phyloP scores from a whole-genome alignment of 2,888 invertebrate genomes.

The Protophormia terraenovae region DNA sequence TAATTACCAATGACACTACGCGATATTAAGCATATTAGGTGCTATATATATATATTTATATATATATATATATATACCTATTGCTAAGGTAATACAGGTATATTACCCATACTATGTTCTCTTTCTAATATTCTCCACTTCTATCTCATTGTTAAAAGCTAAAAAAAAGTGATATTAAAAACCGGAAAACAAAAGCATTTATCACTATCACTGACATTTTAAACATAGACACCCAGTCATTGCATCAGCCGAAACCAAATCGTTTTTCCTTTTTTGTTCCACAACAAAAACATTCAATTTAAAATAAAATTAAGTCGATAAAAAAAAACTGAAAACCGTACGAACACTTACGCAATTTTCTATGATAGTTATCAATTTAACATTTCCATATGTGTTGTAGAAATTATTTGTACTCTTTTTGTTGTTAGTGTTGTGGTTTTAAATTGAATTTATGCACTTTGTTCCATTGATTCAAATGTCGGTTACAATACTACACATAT shows the following conservation, averaged over 20 bases:
- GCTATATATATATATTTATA: too few relatives aligned
- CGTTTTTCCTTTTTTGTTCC: conserved; percentile 39
- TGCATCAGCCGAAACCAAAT: background rate
- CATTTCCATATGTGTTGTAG: conserved; percentile 40
- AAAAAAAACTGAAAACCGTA: conserved; percentile 1
- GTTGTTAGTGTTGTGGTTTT: conserved; percentile 47
- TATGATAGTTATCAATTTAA: conserved; percentile 54
- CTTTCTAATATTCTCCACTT: background rate
- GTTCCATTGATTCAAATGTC: conserved; percentile 59
- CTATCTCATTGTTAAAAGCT: background rate
- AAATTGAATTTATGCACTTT: conserved; percentile 66
- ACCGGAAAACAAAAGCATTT: conserved; percentile 65
- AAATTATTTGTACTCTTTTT: background rate
- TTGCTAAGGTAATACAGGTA: conserved; percentile 24
- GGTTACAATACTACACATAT: conserved; percentile 7
- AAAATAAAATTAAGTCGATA: conserved; percentile 23
- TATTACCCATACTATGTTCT: conserved; percentile 2
- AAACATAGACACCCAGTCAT: conserved; percentile 30
- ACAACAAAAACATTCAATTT: conserved; percentile 34
- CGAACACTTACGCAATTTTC: conserved; percentile 64
- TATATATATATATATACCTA: too few relatives aligned
- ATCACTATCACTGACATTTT: conserved; percentile 63
- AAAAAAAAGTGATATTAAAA: too few relatives aligned
- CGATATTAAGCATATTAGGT: background rate
- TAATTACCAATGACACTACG: background rate